Percentiles rank a stretch among this genome's conserved stretches.
Evolutionary conservation across 2,113 vertebrate genomes (phyloP).

Genomic region (Pandion haliaetus): DNA sequence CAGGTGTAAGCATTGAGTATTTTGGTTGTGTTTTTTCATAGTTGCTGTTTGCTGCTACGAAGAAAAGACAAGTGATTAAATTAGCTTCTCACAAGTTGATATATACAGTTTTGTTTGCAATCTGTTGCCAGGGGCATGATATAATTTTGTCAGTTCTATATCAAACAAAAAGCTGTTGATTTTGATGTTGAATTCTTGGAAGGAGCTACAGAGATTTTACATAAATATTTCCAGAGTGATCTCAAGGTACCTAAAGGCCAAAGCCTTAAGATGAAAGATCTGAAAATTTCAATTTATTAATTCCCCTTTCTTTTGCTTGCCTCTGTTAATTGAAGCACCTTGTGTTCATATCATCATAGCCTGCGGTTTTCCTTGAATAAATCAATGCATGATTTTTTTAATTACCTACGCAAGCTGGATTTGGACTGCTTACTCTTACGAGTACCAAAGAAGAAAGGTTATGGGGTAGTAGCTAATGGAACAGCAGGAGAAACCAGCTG

Average conservation of each 20-base stretch:
- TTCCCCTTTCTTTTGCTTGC: neutral
- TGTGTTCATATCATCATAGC: conserved; percentile 32
- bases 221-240: conserved; percentile 40
- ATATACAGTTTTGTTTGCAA: neutral
- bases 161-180: conserved; percentile 4
- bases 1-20: neutral
- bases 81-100: neutral
- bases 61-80: neutral
- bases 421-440: neutral
- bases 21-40: neutral
- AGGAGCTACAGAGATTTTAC: conserved; percentile 13
- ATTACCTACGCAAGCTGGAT: neutral
- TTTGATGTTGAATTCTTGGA: conserved; percentile 43
- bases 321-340: conserved; percentile 1
- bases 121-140: neutral
- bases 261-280: conserved; percentile 37
- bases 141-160: conserved; percentile 30
- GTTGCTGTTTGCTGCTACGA: neutral
- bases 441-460: neutral
- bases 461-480: neutral
- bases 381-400: neutral
- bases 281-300: conserved; percentile 7
- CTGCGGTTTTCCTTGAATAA: conserved; percentile 32
- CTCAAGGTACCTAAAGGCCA: conserved; percentile 34
- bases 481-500: neutral